These are phyloP conservation scores for Crepidodera aurea DNA, from an alignment of 2,888 invertebrate species.

Conservation along the genomic window DNA sequence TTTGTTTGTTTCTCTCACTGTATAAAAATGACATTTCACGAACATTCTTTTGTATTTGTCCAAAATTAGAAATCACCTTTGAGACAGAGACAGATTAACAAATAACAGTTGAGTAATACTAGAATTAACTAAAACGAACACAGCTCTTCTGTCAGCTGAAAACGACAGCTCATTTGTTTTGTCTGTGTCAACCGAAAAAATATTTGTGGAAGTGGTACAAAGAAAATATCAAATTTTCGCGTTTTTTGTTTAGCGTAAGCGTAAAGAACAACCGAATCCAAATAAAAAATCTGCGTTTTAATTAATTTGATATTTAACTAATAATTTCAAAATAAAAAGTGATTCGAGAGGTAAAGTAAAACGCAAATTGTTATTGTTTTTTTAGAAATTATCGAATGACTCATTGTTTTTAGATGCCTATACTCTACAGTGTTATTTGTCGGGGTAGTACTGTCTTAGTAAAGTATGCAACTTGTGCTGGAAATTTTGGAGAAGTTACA, in stretches of 20 bases:
- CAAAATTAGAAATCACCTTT: too few relatives aligned
- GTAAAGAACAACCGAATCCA: not conserved
- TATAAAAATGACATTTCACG: too few relatives aligned
- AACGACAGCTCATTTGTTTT: too few relatives aligned
- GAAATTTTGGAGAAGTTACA: slow-evolving; percentile 94
- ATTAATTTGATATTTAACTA: too few relatives aligned
- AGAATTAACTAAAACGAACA: too few relatives aligned
- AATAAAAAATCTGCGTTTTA: too few relatives aligned
- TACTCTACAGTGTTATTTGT: slow-evolving; percentile 89
- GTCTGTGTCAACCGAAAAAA: not conserved
- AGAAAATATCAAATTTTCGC: not conserved
- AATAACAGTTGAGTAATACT: too few relatives aligned
- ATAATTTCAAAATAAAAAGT: too few relatives aligned
- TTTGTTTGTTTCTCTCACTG: too few relatives aligned
- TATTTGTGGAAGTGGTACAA: not conserved
- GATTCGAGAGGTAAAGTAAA: not conserved
- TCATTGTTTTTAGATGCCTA: slow-evolving; percentile 74
- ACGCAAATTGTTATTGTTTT: not conserved
- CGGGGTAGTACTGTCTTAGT: slow-evolving; percentile 86
- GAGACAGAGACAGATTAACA: too few relatives aligned
- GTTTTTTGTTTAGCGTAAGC: not conserved
- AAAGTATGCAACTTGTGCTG: slow-evolving; percentile 91
- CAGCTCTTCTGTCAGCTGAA: too few relatives aligned
- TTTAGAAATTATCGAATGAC: not conserved
- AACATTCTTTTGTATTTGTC: too few relatives aligned